Evolutionary conservation across 1,140 invertebrate genomes (phyloP), one percentile per base, ranked within the genome.

Genomic region (Aphelenchoides avenae): DNA sequence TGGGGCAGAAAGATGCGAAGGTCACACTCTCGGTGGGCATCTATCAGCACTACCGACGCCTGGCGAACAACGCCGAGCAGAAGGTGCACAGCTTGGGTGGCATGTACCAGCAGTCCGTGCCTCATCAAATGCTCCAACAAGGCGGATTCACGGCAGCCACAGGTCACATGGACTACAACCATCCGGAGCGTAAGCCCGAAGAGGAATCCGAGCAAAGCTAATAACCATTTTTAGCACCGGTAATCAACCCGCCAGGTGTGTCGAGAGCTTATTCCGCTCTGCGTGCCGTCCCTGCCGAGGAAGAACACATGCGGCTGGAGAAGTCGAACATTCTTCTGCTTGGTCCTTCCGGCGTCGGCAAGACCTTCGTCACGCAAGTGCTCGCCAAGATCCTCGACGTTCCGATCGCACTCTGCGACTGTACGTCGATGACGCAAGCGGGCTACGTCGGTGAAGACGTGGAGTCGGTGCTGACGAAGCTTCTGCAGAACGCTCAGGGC

Each of bases 381-480:
- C 88, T 99, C 74, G 94, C 95, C 26, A 68, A 78, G 46, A 83
- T 82, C 66, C 66, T 86, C n/a, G 91, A 99, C 79, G 94, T 99
- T 42, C 95, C 95, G 39, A 97, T 98, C 82, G 94, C 93, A 2
- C 95, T 97, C 71, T 97, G 66, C 27, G 44, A 64, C 44, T 43
- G 94, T 80, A 99, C 94, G 1, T 97, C 92, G 18, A 81, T 99
- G 33, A 99, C 95, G 6, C 92, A 98, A 81, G 94, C 95, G 29
- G 94, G 95, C 15, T 99, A 99, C 80, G 95, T 99, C 3, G 95
- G 95, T n/a, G 94, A 98, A 81, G 95, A 99, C 79, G 95, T 98
- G 68, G 95, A 99, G 80, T 92, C 89, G 75, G 92, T 98, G 11
- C 93, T 99, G 71, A 89, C 89, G n/a, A 97, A 97, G 78, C 80